These are phyloP conservation scores for Himalopsyche kuldschensis DNA, from an alignment of 2,888 invertebrate genomes.

Conservation along the genomic window DNA sequence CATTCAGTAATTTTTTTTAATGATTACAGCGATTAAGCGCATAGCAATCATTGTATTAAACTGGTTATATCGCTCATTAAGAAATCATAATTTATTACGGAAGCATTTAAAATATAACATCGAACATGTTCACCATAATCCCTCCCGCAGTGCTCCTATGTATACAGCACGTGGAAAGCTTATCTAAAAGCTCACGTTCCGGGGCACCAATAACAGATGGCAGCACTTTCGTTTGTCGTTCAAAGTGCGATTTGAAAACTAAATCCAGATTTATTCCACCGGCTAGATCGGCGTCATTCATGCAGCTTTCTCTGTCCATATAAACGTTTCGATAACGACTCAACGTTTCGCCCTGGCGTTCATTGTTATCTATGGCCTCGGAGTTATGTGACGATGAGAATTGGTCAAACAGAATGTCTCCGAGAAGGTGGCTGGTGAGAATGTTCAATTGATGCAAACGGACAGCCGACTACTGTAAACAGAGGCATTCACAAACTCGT, in stretches of 20 bases:
- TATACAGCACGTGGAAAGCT: not conserved
- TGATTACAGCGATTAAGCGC: no score
- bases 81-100: no score
- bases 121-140: no score
- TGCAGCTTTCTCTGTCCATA: constrained; percentile 7
- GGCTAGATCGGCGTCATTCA: not conserved
- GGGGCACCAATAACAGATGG: not conserved
- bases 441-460: not conserved
- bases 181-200: not conserved
- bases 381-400: not conserved
- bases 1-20: no score
- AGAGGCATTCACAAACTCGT: not conserved
- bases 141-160: no score
- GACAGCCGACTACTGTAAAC: not conserved
- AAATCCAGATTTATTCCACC: not conserved
- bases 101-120: no score
- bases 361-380: constrained; percentile 4
- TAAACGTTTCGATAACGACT: constrained; percentile 9
- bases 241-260: not conserved
- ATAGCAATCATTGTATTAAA: no score
- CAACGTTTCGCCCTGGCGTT: not conserved
- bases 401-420: not conserved
- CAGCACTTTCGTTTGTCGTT: not conserved
- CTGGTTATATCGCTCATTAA: no score
- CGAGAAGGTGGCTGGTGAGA: not conserved